Evolutionary conservation across 2,113 vertebrate species (phyloP).

Genomic region (Terrapene triunguis): DNA sequence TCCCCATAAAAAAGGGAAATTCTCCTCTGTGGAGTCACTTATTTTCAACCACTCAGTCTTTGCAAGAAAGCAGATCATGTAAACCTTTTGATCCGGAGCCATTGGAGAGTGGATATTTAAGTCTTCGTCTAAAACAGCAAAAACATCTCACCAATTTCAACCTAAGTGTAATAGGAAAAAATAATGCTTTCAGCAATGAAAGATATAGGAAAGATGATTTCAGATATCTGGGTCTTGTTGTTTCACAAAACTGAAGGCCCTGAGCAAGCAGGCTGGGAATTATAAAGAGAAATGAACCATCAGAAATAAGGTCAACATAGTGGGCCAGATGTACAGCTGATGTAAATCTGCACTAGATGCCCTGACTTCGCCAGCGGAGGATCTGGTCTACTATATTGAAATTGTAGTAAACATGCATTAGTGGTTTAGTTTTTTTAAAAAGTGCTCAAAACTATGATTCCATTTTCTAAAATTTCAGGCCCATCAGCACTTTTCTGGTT

Average conservation of each 20-base stretch:
- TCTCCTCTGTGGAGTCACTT: neutral
- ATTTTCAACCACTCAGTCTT: neutral
- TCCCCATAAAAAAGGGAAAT: neutral
- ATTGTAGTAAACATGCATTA: conserved; percentile 57
- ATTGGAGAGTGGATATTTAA: neutral
- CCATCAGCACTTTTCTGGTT: conserved; percentile 59
- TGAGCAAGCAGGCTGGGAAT: neutral
- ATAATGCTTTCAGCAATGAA: neutral
- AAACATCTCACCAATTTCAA: neutral
- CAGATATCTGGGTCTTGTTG: neutral
- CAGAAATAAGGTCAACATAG: neutral
- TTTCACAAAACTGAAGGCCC: neutral
- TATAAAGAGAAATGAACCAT: conserved; percentile 5
- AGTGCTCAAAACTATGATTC: conserved; percentile 35
- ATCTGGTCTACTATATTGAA: conserved; percentile 7
- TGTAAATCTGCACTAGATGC: conserved; percentile 10
- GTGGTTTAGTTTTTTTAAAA: conserved; percentile 32
- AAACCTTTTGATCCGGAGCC: neutral
- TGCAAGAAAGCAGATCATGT: neutral
- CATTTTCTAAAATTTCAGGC: conserved; percentile 49
- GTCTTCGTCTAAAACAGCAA: neutral
- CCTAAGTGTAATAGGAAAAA: neutral
- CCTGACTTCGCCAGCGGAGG: conserved; percentile 7
- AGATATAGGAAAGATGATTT: neutral
- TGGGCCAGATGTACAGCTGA: neutral